Conservation (phyloP, 2,888 invertebrate species). For the Baccha elongata region DNA sequence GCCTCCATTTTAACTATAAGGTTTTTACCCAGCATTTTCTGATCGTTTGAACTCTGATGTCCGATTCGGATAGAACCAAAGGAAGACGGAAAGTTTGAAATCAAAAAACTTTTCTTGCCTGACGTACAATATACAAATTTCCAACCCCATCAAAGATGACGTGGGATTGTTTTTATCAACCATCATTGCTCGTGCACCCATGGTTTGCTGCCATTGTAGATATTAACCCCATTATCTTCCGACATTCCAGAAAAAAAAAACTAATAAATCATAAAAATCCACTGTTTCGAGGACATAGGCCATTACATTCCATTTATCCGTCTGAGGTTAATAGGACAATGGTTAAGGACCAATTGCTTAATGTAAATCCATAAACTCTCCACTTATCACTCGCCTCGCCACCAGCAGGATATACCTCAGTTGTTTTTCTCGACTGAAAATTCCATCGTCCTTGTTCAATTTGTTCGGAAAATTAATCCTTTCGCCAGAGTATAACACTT, state of each 20-base stretch:
- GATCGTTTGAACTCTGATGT: no score
- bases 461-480: constrained; percentile 68
- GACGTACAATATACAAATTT: constrained; percentile 37
- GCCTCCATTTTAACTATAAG: no score
- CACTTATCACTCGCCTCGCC: constrained; percentile 63
- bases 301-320: constrained; percentile 34
- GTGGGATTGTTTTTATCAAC: not conserved
- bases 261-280: constrained; percentile 68
- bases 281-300: constrained; percentile 31
- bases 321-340: constrained; percentile 67
- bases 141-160: constrained; percentile 42
- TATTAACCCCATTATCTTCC: constrained; percentile 23
- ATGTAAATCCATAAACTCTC: constrained; percentile 68
- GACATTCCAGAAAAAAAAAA: constrained; percentile 25
- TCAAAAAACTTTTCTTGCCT: no score
- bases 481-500: constrained; percentile 52
- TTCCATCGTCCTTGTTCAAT: constrained; percentile 66
- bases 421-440: constrained; percentile 17
- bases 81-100: no score
- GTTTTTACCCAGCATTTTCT: no score
- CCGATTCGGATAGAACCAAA: no score
- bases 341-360: constrained; percentile 68
- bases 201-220: not conserved
- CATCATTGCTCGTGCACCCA: not conserved
- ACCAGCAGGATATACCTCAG: constrained; percentile 56